phyloP scores from a whole-genome alignment of 2,113 vertebrate species.

The Tachycineta bicolor region DNA sequence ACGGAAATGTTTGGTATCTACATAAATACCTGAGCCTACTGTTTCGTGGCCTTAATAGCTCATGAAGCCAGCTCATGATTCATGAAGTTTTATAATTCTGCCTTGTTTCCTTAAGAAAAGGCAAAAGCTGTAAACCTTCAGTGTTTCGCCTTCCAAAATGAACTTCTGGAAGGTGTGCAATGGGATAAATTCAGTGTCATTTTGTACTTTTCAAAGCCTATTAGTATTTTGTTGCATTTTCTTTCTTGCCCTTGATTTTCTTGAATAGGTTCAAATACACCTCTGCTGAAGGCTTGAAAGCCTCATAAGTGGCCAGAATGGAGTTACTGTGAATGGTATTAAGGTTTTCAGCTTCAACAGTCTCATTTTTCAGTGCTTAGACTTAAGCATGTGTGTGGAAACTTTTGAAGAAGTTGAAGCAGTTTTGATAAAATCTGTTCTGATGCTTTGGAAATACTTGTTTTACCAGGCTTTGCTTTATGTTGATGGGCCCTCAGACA shows the following conservation, averaged over 20 bases:
- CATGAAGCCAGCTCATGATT: neutral
- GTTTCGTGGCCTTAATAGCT: neutral
- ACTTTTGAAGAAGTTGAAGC: neutral
- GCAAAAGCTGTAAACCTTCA: neutral
- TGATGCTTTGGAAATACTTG: neutral
- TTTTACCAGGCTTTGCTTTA: neutral
- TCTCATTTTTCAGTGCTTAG: neutral
- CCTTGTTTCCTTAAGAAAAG: constrained; percentile 8
- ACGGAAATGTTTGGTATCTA: neutral
- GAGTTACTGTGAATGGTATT: neutral
- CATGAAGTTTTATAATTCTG: neutral
- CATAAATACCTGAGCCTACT: neutral
- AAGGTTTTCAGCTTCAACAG: neutral
- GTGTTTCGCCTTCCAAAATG: neutral
- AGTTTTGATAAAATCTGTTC: neutral
- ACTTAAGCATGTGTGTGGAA: neutral
- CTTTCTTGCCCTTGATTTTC: neutral
- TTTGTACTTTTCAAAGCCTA: neutral
- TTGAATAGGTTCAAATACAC: neutral
- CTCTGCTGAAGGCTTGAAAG: neutral
- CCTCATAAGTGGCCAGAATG: neutral
- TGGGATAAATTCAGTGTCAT: neutral
- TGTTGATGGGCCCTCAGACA: neutral
- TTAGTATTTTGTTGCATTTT: neutral
- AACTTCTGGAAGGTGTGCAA: neutral